Evolutionary conservation across 2,797 vertebrate species (phyloP), one percentile per base, ranked within the genome.

Genomic region (Premnoplex brunnescens): DNA sequence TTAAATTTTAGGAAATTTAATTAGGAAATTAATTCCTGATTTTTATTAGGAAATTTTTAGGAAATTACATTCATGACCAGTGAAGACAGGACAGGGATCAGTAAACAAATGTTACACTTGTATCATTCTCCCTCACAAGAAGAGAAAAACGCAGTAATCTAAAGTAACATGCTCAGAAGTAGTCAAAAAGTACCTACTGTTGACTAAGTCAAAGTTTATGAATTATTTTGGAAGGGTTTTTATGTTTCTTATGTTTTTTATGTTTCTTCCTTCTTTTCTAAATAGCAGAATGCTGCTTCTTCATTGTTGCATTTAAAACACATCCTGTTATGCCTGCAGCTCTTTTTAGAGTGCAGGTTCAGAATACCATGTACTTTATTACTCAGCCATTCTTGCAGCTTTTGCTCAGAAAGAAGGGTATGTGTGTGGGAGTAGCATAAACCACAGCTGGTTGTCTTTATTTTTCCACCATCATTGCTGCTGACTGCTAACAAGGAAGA

Each of bases 401-500:
- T 73, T 72, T 71, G 15, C 41, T 91, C 23, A 44, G 68, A 85
- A 83, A 48, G 32, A 23, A 41, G 12, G 77, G 16, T 71, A n/a
- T 16, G 30, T 52, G 51, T 68, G 64, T 78, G 72, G 84, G 89
- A 95, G 94, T 55, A 85, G 23, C 62, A 91, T 51, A 87, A 85
- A 71, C 36, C 89, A 81, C 88, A 93, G 62, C 75, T 96, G 72
- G 2, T 73, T 94, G 75, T 64, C 51, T 77, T 89, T 76, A 55
- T 83, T 76, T 89, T 87, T 78, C 62, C n/a, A 54, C 64, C 32
- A 17, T 63, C 73, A 10, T 64, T 87, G 67, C 37, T 74, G 60
- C 71, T 93, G 68, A 77, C 58, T 91, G 39, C n/a, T 59, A 89
- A 60, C 3, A 52, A 85, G 71, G 32, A 76, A 58, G 43, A 73